Conservation (phyloP, 2,113 vertebrate genomes). For the Rhinoderma darwinii region DNA sequence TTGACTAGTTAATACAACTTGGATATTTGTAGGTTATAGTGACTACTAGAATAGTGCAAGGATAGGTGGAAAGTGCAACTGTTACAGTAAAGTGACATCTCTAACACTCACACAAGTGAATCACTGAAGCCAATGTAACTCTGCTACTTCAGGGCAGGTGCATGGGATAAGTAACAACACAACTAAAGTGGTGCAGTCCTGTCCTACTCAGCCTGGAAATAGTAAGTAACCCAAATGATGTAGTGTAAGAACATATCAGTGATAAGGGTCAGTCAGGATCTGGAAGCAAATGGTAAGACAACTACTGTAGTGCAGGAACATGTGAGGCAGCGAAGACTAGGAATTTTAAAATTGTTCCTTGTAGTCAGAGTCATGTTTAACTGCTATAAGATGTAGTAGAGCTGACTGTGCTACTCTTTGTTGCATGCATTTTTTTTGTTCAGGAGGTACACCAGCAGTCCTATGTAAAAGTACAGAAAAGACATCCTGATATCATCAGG, state of each 20-base stretch:
- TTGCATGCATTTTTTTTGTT: too few species aligned
- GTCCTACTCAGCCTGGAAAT: background rate
- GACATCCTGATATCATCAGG: background rate
- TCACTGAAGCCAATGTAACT: background rate
- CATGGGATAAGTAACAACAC: background rate
- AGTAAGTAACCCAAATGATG: conserved; percentile 12
- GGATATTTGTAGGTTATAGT: background rate
- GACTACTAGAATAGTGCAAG: background rate
- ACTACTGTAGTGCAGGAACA: background rate
- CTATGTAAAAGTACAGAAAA: background rate
- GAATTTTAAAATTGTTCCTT: background rate
- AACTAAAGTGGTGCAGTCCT: background rate
- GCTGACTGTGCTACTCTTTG: too few species aligned
- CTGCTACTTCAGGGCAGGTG: background rate
- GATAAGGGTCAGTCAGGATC: too few species aligned
- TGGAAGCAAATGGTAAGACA: too few species aligned
- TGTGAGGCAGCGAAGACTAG: background rate
- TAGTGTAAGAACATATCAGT: background rate
- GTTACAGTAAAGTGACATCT: too few species aligned
- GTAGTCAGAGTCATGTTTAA: too few species aligned
- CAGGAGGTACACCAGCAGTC: too few species aligned
- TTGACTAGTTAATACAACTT: background rate
- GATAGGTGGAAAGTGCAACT: background rate
- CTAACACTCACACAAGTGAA: background rate
- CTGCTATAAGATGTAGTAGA: background rate